Evolutionary conservation across 2,797 vertebrate species (phyloP), one percentile per base, ranked within the genome.

Genomic region (Scomberomorus guttatus): DNA sequence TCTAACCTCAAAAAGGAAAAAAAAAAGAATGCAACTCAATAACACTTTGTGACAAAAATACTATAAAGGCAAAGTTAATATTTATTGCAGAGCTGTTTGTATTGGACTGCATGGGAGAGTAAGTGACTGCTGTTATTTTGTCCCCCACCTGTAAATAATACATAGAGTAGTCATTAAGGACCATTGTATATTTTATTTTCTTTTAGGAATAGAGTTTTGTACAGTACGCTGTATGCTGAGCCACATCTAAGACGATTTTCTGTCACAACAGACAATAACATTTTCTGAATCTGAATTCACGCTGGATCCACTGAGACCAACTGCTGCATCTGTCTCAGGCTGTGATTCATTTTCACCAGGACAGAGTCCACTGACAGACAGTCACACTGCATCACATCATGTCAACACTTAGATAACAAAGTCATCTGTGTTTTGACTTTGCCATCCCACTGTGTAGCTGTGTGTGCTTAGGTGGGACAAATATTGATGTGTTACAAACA

Each of bases 321-420:
- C 87, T 50, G 60, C 83, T 79, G 82, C 1, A 75, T 37, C 70
- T 62, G 69, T 86, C 78, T 75, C 50, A 15, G 13, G 67, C 80
- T 81, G 75, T 75, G 76, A 86, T 75, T 85, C 68, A 72, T 78
- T 75, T 75, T 80, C 34, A 4, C 32, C 54, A 79, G 71, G 72
- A 66, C 65, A 54, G 66, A 58, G 83, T 65, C 87, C 79, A 79
- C 75, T 78, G 79, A 65, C 74, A 81, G 82, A 77, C 71, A 78
- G 72, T 75, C 54, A 14, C 76, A 71, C 81, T 13, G 76, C 48
- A 87, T 72, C 67, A 64, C 77, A 52, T 88, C 79, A 77, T 80
- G 82, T 78, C 85, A 76, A 66, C 81, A 72, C 82, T 82, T 77
- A 71, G 75, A 85, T 81, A 75, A 89, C 79, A 88, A 84, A 87